phyloP scores from a whole-genome alignment of 2,113 vertebrate species.

The Hippolais icterina region DNA sequence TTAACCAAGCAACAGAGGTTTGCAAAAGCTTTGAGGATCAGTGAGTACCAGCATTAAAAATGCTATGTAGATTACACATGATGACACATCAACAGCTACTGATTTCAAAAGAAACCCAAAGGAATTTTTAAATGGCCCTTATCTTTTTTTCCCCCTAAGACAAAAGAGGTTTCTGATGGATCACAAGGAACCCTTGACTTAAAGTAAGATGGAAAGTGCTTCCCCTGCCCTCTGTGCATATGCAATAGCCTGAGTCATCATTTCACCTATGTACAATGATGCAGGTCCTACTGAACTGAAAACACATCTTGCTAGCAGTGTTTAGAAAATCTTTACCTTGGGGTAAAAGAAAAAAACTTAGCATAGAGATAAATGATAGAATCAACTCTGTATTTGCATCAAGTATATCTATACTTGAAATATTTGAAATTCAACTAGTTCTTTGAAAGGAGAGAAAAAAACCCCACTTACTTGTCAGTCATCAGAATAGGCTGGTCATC shows the following conservation, averaged over 20 bases:
- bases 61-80: neutral
- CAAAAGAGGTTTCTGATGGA: neutral
- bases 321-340: neutral
- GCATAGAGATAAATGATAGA: neutral
- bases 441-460: slow-evolving; percentile 2
- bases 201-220: neutral
- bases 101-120: neutral
- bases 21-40: neutral
- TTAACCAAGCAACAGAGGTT: neutral
- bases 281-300: neutral
- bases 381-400: neutral
- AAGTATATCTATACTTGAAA: neutral
- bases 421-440: neutral
- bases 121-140: neutral
- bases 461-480: slow-evolving; percentile 87
- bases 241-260: neutral
- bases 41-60: neutral
- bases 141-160: neutral
- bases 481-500: slow-evolving; percentile 94
- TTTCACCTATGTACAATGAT: neutral
- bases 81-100: neutral
- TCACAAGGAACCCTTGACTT: neutral
- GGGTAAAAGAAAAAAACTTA: neutral
- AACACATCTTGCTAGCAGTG: neutral
- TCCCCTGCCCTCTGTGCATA: neutral